Conservation (phyloP, 1,140 invertebrate genomes). For the Probaryconus sp. region DNA sequence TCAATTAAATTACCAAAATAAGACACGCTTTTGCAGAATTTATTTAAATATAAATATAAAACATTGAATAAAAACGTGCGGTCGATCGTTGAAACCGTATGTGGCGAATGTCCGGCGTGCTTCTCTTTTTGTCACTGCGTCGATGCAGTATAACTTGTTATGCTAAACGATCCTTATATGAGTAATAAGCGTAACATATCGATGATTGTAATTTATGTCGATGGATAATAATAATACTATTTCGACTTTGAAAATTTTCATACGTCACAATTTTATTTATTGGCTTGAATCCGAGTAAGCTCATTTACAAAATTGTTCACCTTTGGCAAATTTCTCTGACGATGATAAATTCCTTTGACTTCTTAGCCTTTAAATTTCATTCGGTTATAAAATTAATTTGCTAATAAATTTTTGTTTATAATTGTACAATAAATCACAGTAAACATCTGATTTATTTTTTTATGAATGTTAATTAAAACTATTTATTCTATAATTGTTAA, state of each 20-base stretch:
- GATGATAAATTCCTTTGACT: too few relatives aligned
- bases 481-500: too few relatives aligned
- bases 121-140: slow-evolving; percentile 20
- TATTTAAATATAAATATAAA: too few relatives aligned
- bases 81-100: not conserved
- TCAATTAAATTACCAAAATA: too few relatives aligned
- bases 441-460: too few relatives aligned
- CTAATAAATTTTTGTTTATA: too few relatives aligned
- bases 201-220: slow-evolving; percentile 61
- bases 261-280: slow-evolving; percentile 40
- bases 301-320: slow-evolving; percentile 42
- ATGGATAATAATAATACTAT: slow-evolving; percentile 59
- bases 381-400: too few relatives aligned
- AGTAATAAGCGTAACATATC: slow-evolving; percentile 62
- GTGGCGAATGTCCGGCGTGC: not conserved
- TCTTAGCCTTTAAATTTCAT: too few relatives aligned
- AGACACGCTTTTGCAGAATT: too few relatives aligned
- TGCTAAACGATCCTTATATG: slow-evolving; percentile 53
- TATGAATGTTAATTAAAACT: too few relatives aligned
- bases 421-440: too few relatives aligned
- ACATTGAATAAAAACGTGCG: too few relatives aligned
- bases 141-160: slow-evolving; percentile 55
- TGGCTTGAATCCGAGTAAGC: slow-evolving; percentile 39
- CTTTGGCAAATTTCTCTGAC: slow-evolving; percentile 7
- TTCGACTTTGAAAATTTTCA: slow-evolving; percentile 35